phyloP scores from a whole-genome alignment of 2,888 invertebrate species.

The Stenodera caucasica region DNA sequence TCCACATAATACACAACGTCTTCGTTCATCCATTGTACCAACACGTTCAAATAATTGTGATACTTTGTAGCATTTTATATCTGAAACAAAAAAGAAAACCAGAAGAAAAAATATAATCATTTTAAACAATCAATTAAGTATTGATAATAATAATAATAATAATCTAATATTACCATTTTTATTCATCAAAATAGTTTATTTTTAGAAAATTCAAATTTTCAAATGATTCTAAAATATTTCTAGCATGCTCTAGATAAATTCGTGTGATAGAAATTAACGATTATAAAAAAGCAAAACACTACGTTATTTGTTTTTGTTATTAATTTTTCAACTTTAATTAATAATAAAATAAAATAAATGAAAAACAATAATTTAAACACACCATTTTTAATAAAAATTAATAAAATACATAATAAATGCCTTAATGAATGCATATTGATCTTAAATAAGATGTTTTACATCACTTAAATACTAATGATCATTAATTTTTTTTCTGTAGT shows the following conservation, averaged over 20 bases:
- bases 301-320: conserved; percentile 6
- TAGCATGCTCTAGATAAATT: conserved; percentile 35
- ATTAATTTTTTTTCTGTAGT: conserved; percentile 43
- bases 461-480: conserved; percentile 55
- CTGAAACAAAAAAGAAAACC: conserved; percentile 54
- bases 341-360: conserved; percentile 28
- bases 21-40: conserved; percentile 61
- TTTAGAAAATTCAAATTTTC: conserved; percentile 29
- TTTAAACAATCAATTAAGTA: not conserved
- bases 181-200: conserved; percentile 9
- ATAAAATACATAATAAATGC: conserved; percentile 70
- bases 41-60: conserved; percentile 64
- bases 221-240: conserved; percentile 25
- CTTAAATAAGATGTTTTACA: conserved; percentile 33
- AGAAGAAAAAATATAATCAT: conserved; percentile 23
- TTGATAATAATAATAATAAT: too few relatives aligned
- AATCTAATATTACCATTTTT: not conserved
- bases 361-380: conserved; percentile 59
- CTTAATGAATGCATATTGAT: conserved; percentile 60
- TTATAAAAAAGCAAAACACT: conserved; percentile 25
- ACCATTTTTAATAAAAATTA: conserved; percentile 75
- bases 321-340: too few relatives aligned
- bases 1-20: conserved; percentile 63
- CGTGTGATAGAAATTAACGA: conserved; percentile 15
- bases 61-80: conserved; percentile 60